Percentiles rank a stretch among this genome's conserved stretches.
These are phyloP conservation scores for Drosophila trichaetosa DNA, from an alignment of 2,888 invertebrate species.

Conservation along the genomic window DNA sequence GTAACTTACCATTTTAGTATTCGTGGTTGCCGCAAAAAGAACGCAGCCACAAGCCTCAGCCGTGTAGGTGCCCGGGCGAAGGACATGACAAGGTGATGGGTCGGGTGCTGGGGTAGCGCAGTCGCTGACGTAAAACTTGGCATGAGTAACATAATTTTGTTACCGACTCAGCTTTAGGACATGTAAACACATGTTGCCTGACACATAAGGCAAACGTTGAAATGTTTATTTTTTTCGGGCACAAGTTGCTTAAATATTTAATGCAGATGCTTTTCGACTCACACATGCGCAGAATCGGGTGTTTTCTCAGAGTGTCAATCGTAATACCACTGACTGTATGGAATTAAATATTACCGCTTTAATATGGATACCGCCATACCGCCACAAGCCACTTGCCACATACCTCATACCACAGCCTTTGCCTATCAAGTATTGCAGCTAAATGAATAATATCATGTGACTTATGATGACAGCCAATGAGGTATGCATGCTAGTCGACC, in stretches of 20 bases:
- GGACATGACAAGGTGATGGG: slow-evolving; percentile 42
- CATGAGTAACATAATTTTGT: slow-evolving; percentile 60
- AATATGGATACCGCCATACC: slow-evolving; percentile 7
- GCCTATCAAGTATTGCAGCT: slow-evolving; percentile 29
- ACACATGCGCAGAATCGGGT: slow-evolving; percentile 6
- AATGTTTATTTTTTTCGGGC: slow-evolving; percentile 26
- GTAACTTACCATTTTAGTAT: slow-evolving; percentile 51
- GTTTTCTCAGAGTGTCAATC: slow-evolving; percentile 11
- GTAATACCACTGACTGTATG: slow-evolving; percentile 5
- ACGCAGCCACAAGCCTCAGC: slow-evolving; percentile 49
- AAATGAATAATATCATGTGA: slow-evolving; percentile 44
- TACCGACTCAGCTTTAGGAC: slow-evolving; percentile 56
- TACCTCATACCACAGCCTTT: slow-evolving; percentile 5
- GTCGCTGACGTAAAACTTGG: slow-evolving; percentile 60
- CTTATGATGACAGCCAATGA: slow-evolving; percentile 11
- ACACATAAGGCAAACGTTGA: slow-evolving; percentile 45
- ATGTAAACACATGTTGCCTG: slow-evolving; percentile 62
- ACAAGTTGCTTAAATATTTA: slow-evolving; percentile 43
- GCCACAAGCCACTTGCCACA: neutral
- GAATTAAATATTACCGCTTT: slow-evolving; percentile 20
- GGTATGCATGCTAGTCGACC: neutral
- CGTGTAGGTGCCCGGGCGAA: slow-evolving; percentile 32
- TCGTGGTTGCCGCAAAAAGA: slow-evolving; percentile 32
- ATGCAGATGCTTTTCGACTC: slow-evolving; percentile 27
- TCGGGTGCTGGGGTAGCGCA: slow-evolving; percentile 32